Evolutionary conservation across 1,140 invertebrate species (phyloP).

Genomic region (Pogonus chalceus): DNA sequence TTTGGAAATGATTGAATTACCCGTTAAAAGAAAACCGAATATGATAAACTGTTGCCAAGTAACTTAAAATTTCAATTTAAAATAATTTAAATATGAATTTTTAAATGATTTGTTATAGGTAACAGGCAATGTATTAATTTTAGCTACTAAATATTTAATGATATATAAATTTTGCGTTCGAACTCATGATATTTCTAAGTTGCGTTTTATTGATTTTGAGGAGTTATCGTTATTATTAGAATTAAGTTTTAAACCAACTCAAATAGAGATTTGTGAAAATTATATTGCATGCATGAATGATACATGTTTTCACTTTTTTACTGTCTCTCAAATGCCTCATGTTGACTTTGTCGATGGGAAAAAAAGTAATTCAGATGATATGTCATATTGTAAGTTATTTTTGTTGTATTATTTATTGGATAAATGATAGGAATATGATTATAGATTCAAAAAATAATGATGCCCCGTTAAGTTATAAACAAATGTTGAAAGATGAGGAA

Average conservation of each 20-base stretch:
- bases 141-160: conserved; percentile 40
- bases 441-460: conserved; percentile 18
- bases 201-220: conserved; percentile 57
- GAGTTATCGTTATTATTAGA: conserved; percentile 39
- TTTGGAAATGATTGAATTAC: conserved; percentile 60
- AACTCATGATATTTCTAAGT: conserved; percentile 50
- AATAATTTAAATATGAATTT: not conserved
- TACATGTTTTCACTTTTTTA: conserved; percentile 37
- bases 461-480: conserved; percentile 25
- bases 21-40: conserved; percentile 43
- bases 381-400: conserved; percentile 12
- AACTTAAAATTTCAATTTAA: conserved; percentile 16
- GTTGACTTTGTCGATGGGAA: conserved; percentile 15
- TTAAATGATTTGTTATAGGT: conserved; percentile 28
- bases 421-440: conserved; percentile 15
- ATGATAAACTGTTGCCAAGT: conserved; percentile 51
- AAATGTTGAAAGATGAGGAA: conserved; percentile 24
- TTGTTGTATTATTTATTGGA: not conserved
- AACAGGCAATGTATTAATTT: conserved; percentile 50
- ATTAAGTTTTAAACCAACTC: conserved; percentile 40
- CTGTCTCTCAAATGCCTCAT: not conserved
- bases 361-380: conserved; percentile 16
- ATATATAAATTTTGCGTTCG: conserved; percentile 49
- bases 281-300: conserved; percentile 44
- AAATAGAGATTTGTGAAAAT: conserved; percentile 46